A percentile compares a stretch with the other conserved stretches of the same genome.
Conservation (phyloP, 2,113 vertebrate species). For the Epinephelus cyanopodus region DNA sequence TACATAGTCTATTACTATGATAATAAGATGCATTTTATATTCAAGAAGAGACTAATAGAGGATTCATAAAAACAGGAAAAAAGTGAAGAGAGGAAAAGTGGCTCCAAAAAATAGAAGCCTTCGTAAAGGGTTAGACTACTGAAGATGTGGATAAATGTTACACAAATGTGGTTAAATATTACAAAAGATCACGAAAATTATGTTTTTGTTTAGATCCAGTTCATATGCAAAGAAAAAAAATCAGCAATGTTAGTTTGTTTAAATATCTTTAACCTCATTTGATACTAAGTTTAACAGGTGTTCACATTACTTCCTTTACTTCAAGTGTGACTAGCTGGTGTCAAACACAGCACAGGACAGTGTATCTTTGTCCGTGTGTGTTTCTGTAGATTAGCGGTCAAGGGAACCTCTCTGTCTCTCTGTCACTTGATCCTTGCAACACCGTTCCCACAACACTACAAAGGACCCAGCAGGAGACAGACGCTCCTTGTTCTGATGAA, state of each 20-base stretch:
- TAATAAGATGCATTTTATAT: conserved; percentile 60
- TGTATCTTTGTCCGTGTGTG: conserved; percentile 36
- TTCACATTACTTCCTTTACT: conserved; percentile 20
- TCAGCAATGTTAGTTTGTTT: background rate
- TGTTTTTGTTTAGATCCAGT: background rate
- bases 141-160: background rate
- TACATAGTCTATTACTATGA: conserved; percentile 50
- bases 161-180: background rate
- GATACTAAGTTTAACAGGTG: conserved; percentile 20
- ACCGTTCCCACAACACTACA: conserved; percentile 76
- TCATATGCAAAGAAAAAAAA: background rate
- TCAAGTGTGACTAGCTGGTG: background rate
- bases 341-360: conserved; percentile 37
- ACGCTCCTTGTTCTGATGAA: conserved; percentile 75
- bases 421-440: conserved; percentile 78
- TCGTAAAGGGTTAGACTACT: background rate
- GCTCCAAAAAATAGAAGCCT: background rate
- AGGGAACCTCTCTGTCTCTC: conserved; percentile 67
- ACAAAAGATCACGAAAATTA: background rate
- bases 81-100: conserved; percentile 9
- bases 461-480: conserved; percentile 71
- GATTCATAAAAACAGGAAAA: conserved; percentile 26
- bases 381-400: conserved; percentile 64
- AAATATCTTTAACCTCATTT: conserved; percentile 4
- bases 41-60: conserved; percentile 31